Percentiles rank a stretch among this genome's conserved stretches.
Conservation (phyloP, 2,888 invertebrate species). For the Antitype chi region DNA sequence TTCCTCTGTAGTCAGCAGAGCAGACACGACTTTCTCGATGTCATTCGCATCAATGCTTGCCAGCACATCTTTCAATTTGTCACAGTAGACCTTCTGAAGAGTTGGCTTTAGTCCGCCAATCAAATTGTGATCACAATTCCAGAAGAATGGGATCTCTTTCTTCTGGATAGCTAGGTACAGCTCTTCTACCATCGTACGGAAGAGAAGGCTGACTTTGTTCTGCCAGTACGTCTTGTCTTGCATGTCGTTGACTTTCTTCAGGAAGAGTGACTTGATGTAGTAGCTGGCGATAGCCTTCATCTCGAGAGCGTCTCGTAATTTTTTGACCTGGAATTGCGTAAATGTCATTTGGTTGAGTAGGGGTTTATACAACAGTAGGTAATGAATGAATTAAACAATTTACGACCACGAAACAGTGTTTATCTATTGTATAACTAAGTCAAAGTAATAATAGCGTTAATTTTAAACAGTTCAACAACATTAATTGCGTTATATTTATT, state of each 20-base stretch:
- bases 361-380: too few species aligned
- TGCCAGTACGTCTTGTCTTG: slow-evolving; percentile 81
- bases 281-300: slow-evolving; percentile 89
- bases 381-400: background rate
- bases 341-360: background rate
- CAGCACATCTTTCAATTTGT: slow-evolving; percentile 81
- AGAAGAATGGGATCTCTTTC: slow-evolving; percentile 82
- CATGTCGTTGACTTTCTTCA: slow-evolving; percentile 82
- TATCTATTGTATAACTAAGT: background rate
- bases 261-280: slow-evolving; percentile 90
- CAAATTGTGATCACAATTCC: slow-evolving; percentile 82
- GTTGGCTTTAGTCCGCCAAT: slow-evolving; percentile 78
- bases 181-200: slow-evolving; percentile 80
- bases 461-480: too few species aligned
- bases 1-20: slow-evolving; percentile 77
- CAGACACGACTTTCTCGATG: slow-evolving; percentile 73
- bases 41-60: slow-evolving; percentile 79
- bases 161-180: slow-evolving; percentile 74
- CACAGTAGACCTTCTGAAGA: slow-evolving; percentile 76
- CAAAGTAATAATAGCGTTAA: background rate
- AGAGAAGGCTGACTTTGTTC: slow-evolving; percentile 77
- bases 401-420: background rate
- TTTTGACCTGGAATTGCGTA: slow-evolving; percentile 82
- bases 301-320: slow-evolving; percentile 85
- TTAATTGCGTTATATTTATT: too few species aligned